phyloP scores from a whole-genome alignment of 2,888 invertebrate species.

The Oscheius onirici region DNA sequence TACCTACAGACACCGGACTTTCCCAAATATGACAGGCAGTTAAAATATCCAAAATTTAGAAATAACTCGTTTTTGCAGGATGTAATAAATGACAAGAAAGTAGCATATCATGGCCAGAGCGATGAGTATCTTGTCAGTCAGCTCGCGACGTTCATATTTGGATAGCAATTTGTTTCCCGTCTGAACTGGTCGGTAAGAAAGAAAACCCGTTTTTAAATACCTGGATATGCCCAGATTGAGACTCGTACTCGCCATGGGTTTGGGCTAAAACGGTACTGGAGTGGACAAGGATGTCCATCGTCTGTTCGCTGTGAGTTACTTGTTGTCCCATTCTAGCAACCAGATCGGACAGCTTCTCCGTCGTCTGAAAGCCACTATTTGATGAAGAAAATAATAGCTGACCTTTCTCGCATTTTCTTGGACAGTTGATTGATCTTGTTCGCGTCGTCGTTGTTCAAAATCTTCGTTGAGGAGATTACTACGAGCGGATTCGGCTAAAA shows the following conservation, averaged over 20 bases:
- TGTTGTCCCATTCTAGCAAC: conserved; percentile 57
- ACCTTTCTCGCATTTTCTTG: conserved; percentile 32
- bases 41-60: conserved; percentile 50
- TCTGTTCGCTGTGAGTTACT: conserved; percentile 74
- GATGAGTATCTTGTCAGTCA: conserved; percentile 91
- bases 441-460: not conserved
- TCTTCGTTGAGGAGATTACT: conserved; percentile 4
- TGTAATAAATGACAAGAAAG: conserved; percentile 88
- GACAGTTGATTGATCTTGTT: conserved; percentile 17
- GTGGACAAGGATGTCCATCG: conserved; percentile 82
- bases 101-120: conserved; percentile 88
- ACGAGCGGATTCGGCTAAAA: conserved; percentile 20
- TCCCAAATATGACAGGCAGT: not conserved
- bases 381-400: not conserved
- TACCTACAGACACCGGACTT: not conserved
- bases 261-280: conserved; percentile 69
- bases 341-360: conserved; percentile 42
- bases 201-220: conserved; percentile 6
- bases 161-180: conserved; percentile 90
- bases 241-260: conserved; percentile 61
- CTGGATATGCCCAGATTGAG: conserved; percentile 55
- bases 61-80: conserved; percentile 86
- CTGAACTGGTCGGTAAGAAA: conserved; percentile 71
- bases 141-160: conserved; percentile 91
- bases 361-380: conserved; percentile 4